Evolutionary conservation across 1,140 invertebrate genomes (phyloP).

Genomic region (Cydia amplana): DNA sequence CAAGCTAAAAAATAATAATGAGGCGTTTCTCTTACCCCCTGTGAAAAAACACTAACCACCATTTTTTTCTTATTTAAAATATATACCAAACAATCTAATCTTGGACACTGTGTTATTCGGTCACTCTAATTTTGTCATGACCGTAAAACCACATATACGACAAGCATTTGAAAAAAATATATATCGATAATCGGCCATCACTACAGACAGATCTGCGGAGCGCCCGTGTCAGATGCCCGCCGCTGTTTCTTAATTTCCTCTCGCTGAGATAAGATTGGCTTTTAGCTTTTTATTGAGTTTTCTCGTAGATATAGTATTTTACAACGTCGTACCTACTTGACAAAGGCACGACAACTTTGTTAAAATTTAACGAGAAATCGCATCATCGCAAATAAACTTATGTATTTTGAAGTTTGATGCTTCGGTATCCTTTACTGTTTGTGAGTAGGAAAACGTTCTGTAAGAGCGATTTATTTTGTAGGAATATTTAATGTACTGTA

Average conservation of each 20-base stretch:
- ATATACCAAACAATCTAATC: no score
- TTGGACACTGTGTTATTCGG: no score
- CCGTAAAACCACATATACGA: not conserved
- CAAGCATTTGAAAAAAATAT: conserved; percentile 8
- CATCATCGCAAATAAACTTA: conserved; percentile 3
- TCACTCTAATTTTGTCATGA: no score
- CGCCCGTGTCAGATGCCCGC: conserved; percentile 76
- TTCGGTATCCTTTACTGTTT: not conserved
- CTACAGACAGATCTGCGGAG: conserved; percentile 70
- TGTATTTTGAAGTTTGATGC: not conserved
- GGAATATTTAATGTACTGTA: no score
- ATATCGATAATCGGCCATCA: conserved; percentile 45
- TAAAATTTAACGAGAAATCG: conserved; percentile 22
- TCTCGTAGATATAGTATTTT: conserved; percentile 70
- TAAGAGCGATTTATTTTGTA: no score
- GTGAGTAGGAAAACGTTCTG: no score
- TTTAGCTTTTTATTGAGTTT: conserved; percentile 80
- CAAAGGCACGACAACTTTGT: conserved; percentile 21
- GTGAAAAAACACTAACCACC: no score
- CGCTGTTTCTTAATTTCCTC: conserved; percentile 80
- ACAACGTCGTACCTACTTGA: conserved; percentile 46
- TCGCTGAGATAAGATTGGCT: conserved; percentile 77
- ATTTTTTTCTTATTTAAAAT: no score
- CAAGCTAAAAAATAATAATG: no score
- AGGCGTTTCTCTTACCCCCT: no score